Base-by-base conservation (phyloP, 2,888 invertebrate species). In the Papilio demoleus region DNA sequence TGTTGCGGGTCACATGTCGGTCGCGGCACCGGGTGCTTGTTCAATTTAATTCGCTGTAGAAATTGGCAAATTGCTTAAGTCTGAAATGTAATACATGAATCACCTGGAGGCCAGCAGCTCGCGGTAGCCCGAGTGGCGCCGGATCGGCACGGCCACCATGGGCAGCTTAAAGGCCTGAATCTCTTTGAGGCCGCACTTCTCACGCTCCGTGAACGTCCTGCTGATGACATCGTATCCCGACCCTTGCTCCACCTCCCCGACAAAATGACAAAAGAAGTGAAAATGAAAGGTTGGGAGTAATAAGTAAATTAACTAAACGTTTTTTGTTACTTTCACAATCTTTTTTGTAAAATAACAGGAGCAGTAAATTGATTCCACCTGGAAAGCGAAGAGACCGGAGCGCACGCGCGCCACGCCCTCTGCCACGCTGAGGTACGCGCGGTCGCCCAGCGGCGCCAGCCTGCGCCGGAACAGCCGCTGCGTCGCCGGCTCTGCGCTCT, bases 151-250 rank as follows among this genome's bases (percentile, higher is more conserved):
- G 11, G 93, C 88, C 70, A 94, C 87, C 83, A 92, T 88, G 59
- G 94, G 94, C 75, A 94, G 77, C 71, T 91, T 91, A 83, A 94
- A 94, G 1, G 94, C 93, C 72, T 93, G 93, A 74, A 95, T 87
- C 76, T 94, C 93, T 79, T 92, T 90, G 22, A 95, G 84, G 1
- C 93, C 93, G 75, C 95, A 95, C 81, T 95, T 95, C 81, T 95
- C 95, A 3, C 88, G 87, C 81, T 95, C 94, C 71, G 89, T 93
- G 77, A 92, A 95, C 1, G 94, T 94, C 75, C 93, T 90, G 79
- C 93, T 93, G 71, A 95, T 94, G 17, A 94, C 87, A 73, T 94
- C 93, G 80, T 94, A 94, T 9, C 93, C 95, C 0, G 94, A 87
- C 59, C 92, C 92, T 27, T 92, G 83, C 74, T 95, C 95, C 68